Evolutionary conservation across 2,113 vertebrate species (phyloP), one percentile per base, ranked within the genome.

Genomic region (Esox niger): DNA sequence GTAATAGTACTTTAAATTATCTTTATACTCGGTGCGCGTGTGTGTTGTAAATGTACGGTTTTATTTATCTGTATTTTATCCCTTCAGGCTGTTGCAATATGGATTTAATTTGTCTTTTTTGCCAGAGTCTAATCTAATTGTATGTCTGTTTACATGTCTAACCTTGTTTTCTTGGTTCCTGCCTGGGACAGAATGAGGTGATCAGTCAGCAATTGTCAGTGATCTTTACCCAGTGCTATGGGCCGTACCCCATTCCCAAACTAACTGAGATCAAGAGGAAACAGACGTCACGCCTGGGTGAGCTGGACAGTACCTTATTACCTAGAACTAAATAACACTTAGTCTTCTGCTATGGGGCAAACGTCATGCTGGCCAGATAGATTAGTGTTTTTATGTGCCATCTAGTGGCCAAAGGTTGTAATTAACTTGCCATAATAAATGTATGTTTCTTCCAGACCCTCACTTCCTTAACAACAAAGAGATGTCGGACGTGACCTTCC

Each of bases 381-480:
- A 27, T 58, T 20, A 47, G 59, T 21, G 61, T 25, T n/a, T n/a
- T n/a, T 3, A 38, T 55, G 2, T 62, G 35, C 87, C 90, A 81
- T 76, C 90, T 90, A 74, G 81, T 90, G 87, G 27, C 56, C 33
- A 52, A 11, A 59, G 32, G 17, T 17, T 46, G 27, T 20, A 73
- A 43, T 25, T 6, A 23, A 21, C 47, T 52, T 11, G n/a, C 5
- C 5, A 23, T n/a, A 52, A 23, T 52, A 23, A 68, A 31, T 59
- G 25, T 57, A 17, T 73, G 29, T 67, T 30, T 64, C 21, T 80
- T 92, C 76, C 82, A 99, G 97, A 99, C 88, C 95, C 96, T 33
- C 96, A 97, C 82, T 99, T 99, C 82, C 93, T 99, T 69, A 99
- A 99, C 79, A 99, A 99, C 75, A 98, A 98, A 80, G 97, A 99